phyloP scores from a whole-genome alignment of 1,140 invertebrate species.

The Drosophila pseudoananassae region DNA sequence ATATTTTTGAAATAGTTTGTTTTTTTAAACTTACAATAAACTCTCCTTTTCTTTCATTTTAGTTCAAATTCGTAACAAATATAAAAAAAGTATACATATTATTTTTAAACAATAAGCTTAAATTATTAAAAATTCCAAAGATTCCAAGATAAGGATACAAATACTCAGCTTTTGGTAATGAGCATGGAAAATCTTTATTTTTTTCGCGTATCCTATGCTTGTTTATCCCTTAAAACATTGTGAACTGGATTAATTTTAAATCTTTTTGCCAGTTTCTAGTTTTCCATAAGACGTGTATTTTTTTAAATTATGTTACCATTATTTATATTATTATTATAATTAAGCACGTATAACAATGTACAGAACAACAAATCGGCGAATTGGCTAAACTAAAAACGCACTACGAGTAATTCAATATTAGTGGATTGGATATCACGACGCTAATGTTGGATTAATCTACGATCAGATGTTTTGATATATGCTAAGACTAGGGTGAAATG shows the following conservation, averaged over 20 bases:
- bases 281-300: slow-evolving; percentile 56
- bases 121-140: no score
- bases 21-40: no score
- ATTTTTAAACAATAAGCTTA: no score
- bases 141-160: no score
- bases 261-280: slow-evolving; percentile 11
- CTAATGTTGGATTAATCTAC: slow-evolving; percentile 52
- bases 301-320: slow-evolving; percentile 19
- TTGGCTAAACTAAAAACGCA: slow-evolving; percentile 73
- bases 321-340: slow-evolving; percentile 7
- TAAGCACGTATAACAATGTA: slow-evolving; percentile 80
- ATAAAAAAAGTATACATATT: no score
- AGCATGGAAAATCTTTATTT: background rate
- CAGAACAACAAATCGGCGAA: slow-evolving; percentile 78
- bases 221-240: background rate
- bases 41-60: no score
- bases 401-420: slow-evolving; percentile 49
- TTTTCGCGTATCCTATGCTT: background rate
- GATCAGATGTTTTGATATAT: slow-evolving; percentile 55
- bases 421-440: slow-evolving; percentile 50
- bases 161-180: background rate
- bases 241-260: background rate
- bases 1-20: no score
- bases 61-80: no score
- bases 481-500: slow-evolving; percentile 60